Percentiles rank a stretch among this genome's conserved stretches.
These are phyloP conservation scores for Jaculus jaculus DNA, from an alignment of 2,113 vertebrate genomes.

Conservation along the genomic window DNA sequence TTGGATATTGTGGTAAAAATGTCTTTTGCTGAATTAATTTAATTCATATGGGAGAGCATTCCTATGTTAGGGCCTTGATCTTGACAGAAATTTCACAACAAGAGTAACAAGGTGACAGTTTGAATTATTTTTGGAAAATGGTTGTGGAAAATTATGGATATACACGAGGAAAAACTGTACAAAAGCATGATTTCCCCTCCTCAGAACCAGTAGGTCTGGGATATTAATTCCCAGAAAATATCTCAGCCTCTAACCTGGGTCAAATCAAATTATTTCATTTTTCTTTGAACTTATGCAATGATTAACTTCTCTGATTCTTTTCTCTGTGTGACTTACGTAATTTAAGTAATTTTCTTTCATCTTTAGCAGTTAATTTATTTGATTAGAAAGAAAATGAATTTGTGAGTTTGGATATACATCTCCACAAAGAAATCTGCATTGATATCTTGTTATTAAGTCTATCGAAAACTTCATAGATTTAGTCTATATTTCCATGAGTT, in stretches of 20 bases:
- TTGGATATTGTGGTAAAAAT: neutral
- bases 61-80: neutral
- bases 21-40: neutral
- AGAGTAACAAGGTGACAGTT: neutral
- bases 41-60: neutral
- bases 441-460: neutral
- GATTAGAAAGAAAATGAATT: conserved; percentile 17
- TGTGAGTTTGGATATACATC: neutral
- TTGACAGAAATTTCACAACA: neutral
- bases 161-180: neutral
- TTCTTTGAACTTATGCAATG: neutral
- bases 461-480: neutral
- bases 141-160: neutral
- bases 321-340: neutral
- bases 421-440: neutral
- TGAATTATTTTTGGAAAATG: neutral
- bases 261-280: neutral
- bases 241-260: neutral
- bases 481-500: neutral
- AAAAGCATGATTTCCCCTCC: neutral
- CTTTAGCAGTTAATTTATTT: neutral
- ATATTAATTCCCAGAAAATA: neutral
- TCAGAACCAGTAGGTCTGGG: neutral
- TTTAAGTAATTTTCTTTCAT: neutral
- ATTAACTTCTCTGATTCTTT: neutral